Percentiles rank a stretch among this genome's conserved stretches.
phyloP scores from a whole-genome alignment of 2,113 vertebrate genomes.

The Hystrix brachyura region DNA sequence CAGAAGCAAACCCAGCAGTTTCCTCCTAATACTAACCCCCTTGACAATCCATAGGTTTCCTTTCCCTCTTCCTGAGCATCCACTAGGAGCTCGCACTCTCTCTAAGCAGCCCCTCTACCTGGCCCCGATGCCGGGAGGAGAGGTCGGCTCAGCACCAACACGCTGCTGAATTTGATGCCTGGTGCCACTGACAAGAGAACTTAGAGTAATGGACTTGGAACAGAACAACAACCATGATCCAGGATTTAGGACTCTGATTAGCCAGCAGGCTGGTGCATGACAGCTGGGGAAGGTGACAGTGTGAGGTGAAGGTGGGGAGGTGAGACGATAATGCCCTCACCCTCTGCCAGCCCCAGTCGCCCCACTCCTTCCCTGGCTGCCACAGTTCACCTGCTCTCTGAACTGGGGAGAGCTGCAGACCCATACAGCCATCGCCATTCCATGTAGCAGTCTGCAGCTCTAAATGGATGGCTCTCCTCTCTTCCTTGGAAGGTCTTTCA shows the following conservation, averaged over 20 bases:
- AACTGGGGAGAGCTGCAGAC: conserved; percentile 14
- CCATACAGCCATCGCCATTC: conserved; percentile 1
- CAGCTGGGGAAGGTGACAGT: neutral
- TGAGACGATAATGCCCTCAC: neutral
- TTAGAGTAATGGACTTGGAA: neutral
- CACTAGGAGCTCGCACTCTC: rapidly evolving
- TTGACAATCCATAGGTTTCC: neutral
- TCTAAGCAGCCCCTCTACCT: neutral
- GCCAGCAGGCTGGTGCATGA: neutral
- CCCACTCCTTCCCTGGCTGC: neutral
- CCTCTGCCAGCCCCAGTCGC: neutral
- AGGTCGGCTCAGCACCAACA: too few relatives aligned
- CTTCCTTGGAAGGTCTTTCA: conserved; percentile 32
- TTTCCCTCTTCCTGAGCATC: neutral
- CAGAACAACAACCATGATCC: neutral
- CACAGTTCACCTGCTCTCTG: conserved; percentile 48
- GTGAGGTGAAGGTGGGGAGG: too few relatives aligned
- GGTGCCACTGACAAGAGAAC: too few relatives aligned
- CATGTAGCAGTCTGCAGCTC: conserved; percentile 26
- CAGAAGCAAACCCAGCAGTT: neutral
- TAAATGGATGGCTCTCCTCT: conserved; percentile 12
- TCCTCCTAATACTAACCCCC: neutral
- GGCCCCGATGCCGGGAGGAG: too few relatives aligned
- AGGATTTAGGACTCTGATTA: neutral
- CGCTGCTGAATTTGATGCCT: too few relatives aligned